Evolutionary conservation across 1,140 invertebrate genomes (phyloP).

Genomic region (Daktulosphaira vitifoliae): DNA sequence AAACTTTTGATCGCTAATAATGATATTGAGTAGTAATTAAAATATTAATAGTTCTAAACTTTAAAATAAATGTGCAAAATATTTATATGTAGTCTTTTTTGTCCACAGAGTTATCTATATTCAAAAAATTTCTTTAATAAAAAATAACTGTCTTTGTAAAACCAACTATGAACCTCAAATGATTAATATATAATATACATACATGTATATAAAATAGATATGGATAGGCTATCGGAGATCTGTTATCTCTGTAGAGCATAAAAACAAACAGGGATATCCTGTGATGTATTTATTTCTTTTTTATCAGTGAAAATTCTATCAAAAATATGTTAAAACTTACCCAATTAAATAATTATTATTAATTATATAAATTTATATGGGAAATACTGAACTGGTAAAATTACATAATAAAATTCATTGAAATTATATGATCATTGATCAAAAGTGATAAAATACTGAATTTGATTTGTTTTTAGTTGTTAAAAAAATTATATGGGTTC

Average conservation of each 20-base stretch:
- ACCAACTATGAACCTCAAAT: neutral
- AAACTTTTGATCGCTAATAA: neutral
- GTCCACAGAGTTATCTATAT: neutral
- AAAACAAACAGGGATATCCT: no score
- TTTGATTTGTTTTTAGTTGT: conserved; percentile 16
- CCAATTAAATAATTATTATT: conserved; percentile 4
- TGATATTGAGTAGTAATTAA: conserved; percentile 4
- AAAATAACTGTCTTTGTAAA: neutral
- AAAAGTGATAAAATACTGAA: conserved; percentile 23
- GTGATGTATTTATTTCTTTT: neutral
- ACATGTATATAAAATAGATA: no score
- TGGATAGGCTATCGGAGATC: no score
- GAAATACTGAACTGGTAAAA: conserved; percentile 26
- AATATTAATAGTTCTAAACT: conserved; percentile 2
- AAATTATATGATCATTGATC: conserved; percentile 14
- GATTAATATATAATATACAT: no score
- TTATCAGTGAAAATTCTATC: neutral
- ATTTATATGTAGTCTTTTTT: neutral
- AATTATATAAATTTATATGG: neutral
- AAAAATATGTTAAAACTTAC: conserved; percentile 3
- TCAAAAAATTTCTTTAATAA: no score
- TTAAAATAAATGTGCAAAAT: neutral
- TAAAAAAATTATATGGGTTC: neutral
- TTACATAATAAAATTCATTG: neutral
- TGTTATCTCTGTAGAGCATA: no score